Evolutionary conservation across 2,113 vertebrate species (phyloP), one percentile per base, ranked within the genome.

Genomic region (Pyxicephalus adspersus): DNA sequence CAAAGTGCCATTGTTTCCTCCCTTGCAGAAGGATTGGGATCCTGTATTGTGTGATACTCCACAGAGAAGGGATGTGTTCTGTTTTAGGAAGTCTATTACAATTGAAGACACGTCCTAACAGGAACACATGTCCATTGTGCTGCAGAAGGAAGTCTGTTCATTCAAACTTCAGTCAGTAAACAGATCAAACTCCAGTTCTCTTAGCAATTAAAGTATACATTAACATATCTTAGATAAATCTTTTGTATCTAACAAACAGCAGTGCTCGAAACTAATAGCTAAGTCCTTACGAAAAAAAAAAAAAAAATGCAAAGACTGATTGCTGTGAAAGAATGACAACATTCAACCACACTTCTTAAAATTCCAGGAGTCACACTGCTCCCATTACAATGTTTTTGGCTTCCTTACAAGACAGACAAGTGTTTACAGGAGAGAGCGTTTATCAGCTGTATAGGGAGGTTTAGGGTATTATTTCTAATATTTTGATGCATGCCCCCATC

Each of bases 1-100:
- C 26, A 57, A 31, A 55, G 68, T 57, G 25, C 15, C 4, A 29
- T 71, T 55, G 67, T 71, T 19, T 20, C 38, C 67, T 19, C 67
- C 50, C 34, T 7, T 50, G 11, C n/a, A 64, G 61, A 28, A 28
- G 16, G 31, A 50, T 54, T 8, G 17, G 45, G 5, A 18, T 20
- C 15, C 3, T n/a, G 50, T 23, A 26, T 29, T 3, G 23, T 19
- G 67, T 23, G 52, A 73, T 52, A 23, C 51, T 57, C 57, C 13
- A 29, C 16, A 73, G 50, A 73, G 28, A 29, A 73, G 28, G 34
- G 70, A 57, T 23, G 50, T 28, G 28, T 58, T 73, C 15, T 58
- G 52, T 73, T 73, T 73, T 73, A 26, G 70, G 70, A 73, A 73
- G 70, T 34, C 3, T 54, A 19, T 29, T 17, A 73, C 54, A 73